Conservation (phyloP, 2,888 invertebrate genomes). For the Embidobia sp. region DNA sequence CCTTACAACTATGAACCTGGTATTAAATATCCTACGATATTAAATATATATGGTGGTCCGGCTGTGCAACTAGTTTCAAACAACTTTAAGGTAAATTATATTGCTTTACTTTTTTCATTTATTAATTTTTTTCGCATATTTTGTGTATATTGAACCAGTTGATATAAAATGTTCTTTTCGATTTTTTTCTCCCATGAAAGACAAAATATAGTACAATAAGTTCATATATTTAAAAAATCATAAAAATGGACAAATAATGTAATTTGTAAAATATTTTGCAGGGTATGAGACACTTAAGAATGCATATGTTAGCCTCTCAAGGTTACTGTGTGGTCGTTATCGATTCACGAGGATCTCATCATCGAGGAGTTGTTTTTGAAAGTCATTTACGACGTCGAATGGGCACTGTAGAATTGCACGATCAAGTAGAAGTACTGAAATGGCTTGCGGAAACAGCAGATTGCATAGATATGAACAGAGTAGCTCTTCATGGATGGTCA, state of each 20-base stretch:
- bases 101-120: too few species aligned
- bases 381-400: slow-evolving; percentile 93
- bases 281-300: slow-evolving; percentile 83
- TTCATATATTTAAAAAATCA: not conserved
- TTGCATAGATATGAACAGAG: slow-evolving; percentile 94
- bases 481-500: slow-evolving; percentile 99
- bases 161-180: too few species aligned
- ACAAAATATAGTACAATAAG: too few species aligned
- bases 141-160: too few species aligned
- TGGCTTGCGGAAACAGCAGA: slow-evolving; percentile 92
- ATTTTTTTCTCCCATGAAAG: too few species aligned
- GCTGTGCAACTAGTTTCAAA: slow-evolving; percentile 99
- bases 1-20: slow-evolving; percentile 87
- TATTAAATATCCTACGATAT: slow-evolving; percentile 93
- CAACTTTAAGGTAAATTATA: slow-evolving; percentile 90
- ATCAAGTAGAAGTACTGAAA: slow-evolving; percentile 96
- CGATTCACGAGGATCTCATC: slow-evolving; percentile 97
- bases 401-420: slow-evolving; percentile 96
- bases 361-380: slow-evolving; percentile 96
- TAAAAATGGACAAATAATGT: not conserved
- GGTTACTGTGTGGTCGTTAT: slow-evolving; percentile 98
- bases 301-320: slow-evolving; percentile 97
- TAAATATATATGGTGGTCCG: slow-evolving; percentile 99
- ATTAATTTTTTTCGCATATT: too few species aligned
- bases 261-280: slow-evolving; percentile 17